Conservation (phyloP, 2,888 invertebrate genomes). For the Lordiphosa andalusiaca region DNA sequence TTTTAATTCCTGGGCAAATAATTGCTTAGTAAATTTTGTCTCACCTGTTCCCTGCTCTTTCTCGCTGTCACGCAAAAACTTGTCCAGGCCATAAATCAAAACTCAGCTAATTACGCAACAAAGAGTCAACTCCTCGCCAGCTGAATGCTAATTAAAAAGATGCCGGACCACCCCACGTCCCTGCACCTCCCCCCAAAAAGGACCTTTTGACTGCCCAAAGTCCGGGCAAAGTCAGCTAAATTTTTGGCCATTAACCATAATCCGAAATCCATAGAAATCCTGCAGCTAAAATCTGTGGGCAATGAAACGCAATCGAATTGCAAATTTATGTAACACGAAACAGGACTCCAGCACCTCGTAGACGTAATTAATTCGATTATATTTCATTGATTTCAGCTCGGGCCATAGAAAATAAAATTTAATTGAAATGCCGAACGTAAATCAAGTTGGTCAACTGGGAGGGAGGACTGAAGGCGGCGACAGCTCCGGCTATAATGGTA, state of each 20-base stretch:
- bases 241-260: conserved; percentile 72
- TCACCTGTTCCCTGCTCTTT: background rate
- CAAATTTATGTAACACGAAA: conserved; percentile 65
- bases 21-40: conserved; percentile 55
- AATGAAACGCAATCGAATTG: conserved; percentile 67
- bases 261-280: conserved; percentile 51
- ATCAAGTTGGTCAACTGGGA: conserved; percentile 56
- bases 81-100: conserved; percentile 66
- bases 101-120: conserved; percentile 76
- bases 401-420: conserved; percentile 76
- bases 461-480: conserved; percentile 58
- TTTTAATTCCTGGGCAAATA: conserved; percentile 66
- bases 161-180: conserved; percentile 13
- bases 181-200: background rate
- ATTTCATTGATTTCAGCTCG: conserved; percentile 79
- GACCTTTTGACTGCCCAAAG: conserved; percentile 24
- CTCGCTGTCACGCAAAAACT: conserved; percentile 29
- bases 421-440: conserved; percentile 77
- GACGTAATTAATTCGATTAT: conserved; percentile 80
- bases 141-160: conserved; percentile 73
- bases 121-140: conserved; percentile 62
- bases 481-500: conserved; percentile 69
- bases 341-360: conserved; percentile 37
- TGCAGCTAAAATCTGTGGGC: conserved; percentile 53
- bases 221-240: conserved; percentile 41